phyloP scores from a whole-genome alignment of 2,113 vertebrate species.

The Passer montanus region DNA sequence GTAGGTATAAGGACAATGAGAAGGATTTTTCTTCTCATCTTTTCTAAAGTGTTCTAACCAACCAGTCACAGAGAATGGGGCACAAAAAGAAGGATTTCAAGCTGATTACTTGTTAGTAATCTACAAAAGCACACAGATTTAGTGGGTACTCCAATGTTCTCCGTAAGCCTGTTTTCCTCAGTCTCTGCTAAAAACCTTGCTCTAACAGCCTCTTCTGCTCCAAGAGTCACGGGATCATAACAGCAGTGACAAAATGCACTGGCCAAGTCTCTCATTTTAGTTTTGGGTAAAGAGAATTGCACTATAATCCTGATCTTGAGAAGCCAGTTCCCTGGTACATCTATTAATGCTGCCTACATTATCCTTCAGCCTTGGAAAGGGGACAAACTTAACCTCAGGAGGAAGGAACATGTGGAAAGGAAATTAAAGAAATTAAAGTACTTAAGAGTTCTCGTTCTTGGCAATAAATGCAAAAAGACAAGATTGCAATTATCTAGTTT shows the following conservation, averaged over 20 bases:
- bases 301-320: background rate
- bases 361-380: background rate
- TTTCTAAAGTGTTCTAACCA: background rate
- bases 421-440: background rate
- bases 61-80: background rate
- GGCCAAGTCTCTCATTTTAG: background rate
- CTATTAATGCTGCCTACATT: slow-evolving; percentile 1
- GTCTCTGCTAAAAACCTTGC: background rate
- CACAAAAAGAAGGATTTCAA: background rate
- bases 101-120: background rate
- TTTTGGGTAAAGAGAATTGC: background rate
- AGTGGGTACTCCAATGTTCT: background rate
- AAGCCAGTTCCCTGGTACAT: background rate
- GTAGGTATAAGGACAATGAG: background rate
- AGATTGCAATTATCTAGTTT: background rate
- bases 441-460: background rate
- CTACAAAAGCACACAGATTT: background rate
- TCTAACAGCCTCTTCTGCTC: background rate
- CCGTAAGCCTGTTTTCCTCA: background rate
- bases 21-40: background rate
- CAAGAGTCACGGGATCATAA: background rate
- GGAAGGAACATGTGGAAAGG: background rate
- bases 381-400: background rate
- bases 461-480: background rate
- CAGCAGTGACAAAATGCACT: background rate